Conservation (phyloP, 1,140 invertebrate genomes). For the Coptotermes formosanus region DNA sequence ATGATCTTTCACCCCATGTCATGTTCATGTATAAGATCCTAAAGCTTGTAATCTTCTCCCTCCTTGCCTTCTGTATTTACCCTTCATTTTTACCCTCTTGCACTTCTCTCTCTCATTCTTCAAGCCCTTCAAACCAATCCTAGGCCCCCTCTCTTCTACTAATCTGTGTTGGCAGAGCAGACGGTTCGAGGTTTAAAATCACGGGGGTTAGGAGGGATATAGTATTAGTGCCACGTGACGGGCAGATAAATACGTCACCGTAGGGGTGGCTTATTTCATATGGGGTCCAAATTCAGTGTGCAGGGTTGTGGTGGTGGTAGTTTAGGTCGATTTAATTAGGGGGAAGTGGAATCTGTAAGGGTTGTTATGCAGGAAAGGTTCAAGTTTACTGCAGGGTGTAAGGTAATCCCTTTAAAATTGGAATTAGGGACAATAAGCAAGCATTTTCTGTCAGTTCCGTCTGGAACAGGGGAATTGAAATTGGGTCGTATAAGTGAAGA, state of each 20-base stretch:
- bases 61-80: not conserved
- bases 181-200: not conserved
- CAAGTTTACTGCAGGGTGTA: not conserved
- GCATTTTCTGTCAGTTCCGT: not conserved
- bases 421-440: not conserved
- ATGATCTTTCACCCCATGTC: not conserved
- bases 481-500: not conserved
- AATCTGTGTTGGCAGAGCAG: not conserved
- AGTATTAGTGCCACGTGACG: constrained; percentile 10
- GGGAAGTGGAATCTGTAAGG: constrained; percentile 10
- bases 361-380: not conserved
- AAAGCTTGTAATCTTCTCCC: not conserved
- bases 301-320: not conserved
- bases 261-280: constrained; percentile 18
- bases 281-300: not conserved
- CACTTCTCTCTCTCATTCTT: not conserved
- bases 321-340: constrained; percentile 19
- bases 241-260: not conserved
- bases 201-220: not conserved
- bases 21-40: not conserved
- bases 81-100: not conserved
- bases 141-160: not conserved
- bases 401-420: constrained; percentile 10
- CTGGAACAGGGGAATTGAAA: not conserved
- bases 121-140: not conserved